Percentiles rank a stretch among this genome's conserved stretches.
Conservation (phyloP, 2,797 vertebrate genomes). For the Pyrrhura leucotis region DNA sequence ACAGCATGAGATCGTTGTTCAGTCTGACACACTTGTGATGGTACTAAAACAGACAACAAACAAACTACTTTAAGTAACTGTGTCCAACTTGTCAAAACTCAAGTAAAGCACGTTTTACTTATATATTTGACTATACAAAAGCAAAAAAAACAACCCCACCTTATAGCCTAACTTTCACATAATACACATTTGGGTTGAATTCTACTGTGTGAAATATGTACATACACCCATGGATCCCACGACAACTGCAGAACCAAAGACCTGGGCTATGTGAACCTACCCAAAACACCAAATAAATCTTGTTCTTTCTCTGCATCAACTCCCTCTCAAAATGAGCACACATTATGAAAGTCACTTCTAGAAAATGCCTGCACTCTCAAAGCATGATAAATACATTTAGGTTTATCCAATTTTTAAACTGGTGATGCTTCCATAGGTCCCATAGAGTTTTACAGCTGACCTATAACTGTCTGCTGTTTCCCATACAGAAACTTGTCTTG, state of each 20-base stretch:
- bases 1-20: not conserved
- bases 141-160: not conserved
- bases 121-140: not conserved
- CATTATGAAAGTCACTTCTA: not conserved
- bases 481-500: not conserved
- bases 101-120: not conserved
- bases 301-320: not conserved
- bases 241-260: not conserved
- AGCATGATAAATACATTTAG: not conserved
- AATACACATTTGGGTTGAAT: not conserved
- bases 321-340: not conserved
- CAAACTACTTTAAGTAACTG: not conserved
- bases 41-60: not conserved
- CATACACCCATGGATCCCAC: not conserved
- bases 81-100: not conserved
- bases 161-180: not conserved
- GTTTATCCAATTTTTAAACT: not conserved
- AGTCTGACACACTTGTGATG: not conserved
- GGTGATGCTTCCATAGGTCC: not conserved
- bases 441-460: not conserved
- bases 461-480: not conserved
- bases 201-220: not conserved
- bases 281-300: not conserved
- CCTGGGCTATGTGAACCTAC: fast-evolving
- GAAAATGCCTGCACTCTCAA: not conserved